These are phyloP conservation scores for Ormyrus labotus DNA, from an alignment of 2,888 invertebrate species.

Conservation along the genomic window DNA sequence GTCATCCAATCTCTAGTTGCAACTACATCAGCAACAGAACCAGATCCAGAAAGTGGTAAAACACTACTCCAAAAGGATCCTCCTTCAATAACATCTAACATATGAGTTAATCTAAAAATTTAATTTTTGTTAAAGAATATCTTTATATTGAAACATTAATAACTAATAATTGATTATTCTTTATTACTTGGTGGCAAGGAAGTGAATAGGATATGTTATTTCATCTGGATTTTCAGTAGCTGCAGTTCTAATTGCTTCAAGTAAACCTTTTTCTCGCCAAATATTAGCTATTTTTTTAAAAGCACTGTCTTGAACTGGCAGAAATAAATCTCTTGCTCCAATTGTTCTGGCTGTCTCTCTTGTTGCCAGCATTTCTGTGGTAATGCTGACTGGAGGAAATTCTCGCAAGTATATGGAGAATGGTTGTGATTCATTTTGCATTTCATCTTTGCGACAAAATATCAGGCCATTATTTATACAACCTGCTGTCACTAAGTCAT, in stretches of 20 bases:
- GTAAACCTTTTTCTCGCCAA: slow-evolving; percentile 86
- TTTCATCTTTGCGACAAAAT: slow-evolving; percentile 64
- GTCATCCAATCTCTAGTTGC: slow-evolving; percentile 70
- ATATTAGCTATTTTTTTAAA: slow-evolving; percentile 86
- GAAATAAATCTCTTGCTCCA: slow-evolving; percentile 77
- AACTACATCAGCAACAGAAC: slow-evolving; percentile 71
- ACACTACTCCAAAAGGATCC: slow-evolving; percentile 69
- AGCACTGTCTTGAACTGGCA: slow-evolving; percentile 83
- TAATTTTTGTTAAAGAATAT: neutral
- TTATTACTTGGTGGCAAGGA: slow-evolving; percentile 70
- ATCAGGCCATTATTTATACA: slow-evolving; percentile 60
- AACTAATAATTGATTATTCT: neutral
- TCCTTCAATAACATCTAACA: slow-evolving; percentile 69
- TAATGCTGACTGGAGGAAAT: slow-evolving; percentile 84
- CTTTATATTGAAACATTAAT: neutral
- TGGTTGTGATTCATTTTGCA: slow-evolving; percentile 68
- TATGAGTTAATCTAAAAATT: slow-evolving; percentile 65
- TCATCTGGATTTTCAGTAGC: slow-evolving; percentile 77
- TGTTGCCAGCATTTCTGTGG: slow-evolving; percentile 80
- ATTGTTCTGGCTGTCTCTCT: slow-evolving; percentile 78
- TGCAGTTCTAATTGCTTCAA: slow-evolving; percentile 82
- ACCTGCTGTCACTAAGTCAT: slow-evolving; percentile 64
- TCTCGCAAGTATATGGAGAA: slow-evolving; percentile 75
- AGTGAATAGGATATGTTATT: slow-evolving; percentile 76
- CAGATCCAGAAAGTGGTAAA: slow-evolving; percentile 68